Evolutionary conservation across 2,113 vertebrate genomes (phyloP).

Genomic region (Scomber colias): DNA sequence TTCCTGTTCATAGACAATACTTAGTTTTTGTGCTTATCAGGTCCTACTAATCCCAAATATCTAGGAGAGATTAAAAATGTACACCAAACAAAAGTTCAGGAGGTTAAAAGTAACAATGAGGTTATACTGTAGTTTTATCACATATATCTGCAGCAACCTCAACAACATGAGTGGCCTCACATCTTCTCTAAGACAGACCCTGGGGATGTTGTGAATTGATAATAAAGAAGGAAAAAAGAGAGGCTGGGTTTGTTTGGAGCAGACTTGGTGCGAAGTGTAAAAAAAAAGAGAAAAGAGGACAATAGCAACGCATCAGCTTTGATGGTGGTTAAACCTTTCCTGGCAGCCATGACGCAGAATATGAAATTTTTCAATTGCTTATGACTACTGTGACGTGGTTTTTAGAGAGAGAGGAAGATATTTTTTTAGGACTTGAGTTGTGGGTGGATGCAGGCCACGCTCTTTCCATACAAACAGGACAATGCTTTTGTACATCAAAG

Average conservation of each 20-base stretch:
- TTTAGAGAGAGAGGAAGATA: conserved; percentile 19
- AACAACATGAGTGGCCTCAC: not conserved
- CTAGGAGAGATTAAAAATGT: too few species aligned
- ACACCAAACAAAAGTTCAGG: too few species aligned
- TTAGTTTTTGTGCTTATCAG: too few species aligned
- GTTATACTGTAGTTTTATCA: not conserved
- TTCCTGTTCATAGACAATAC: too few species aligned
- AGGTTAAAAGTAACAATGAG: not conserved
- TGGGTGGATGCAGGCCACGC: conserved; percentile 11
- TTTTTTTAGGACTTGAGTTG: not conserved
- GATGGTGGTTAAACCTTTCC: conserved; percentile 36
- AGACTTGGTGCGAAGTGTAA: conserved; percentile 21
- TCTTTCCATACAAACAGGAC: conserved; percentile 1
- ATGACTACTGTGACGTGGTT: conserved; percentile 40
- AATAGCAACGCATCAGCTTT: conserved; percentile 45
- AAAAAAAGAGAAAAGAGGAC: conserved; percentile 24
- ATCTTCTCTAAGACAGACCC: not conserved
- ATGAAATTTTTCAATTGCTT: conserved; percentile 40
- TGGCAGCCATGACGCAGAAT: conserved; percentile 59
- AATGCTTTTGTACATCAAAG: conserved; percentile 32
- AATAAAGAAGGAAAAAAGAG: not conserved
- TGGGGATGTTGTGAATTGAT: not conserved
- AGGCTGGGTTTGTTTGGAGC: not conserved
- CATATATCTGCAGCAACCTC: not conserved
- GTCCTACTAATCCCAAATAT: too few species aligned